These are phyloP conservation scores for Mermis nigrescens DNA, from an alignment of 2,888 invertebrate species.

Conservation along the genomic window DNA sequence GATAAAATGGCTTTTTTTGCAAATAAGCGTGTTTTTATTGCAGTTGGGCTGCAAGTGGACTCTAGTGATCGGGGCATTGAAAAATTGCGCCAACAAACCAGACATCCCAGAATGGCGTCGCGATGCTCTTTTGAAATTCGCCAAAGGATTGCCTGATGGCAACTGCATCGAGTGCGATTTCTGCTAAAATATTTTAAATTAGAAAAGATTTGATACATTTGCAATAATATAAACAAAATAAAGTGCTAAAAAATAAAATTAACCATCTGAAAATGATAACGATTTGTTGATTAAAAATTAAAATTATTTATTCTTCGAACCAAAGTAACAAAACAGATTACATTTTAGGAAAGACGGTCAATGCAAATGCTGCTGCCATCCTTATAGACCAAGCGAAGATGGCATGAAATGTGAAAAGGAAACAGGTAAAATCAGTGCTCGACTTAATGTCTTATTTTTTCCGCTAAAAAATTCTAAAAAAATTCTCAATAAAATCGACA, in stretches of 20 bases:
- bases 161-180: constrained; percentile 9
- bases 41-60: constrained; percentile 5
- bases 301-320: too few species aligned
- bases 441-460: too few species aligned
- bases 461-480: too few species aligned
- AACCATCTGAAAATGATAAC: too few species aligned
- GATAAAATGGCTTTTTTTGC: too few species aligned
- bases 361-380: constrained; percentile 13
- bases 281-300: too few species aligned
- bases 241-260: too few species aligned
- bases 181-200: too few species aligned
- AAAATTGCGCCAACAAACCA: constrained; percentile 5
- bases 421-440: not conserved
- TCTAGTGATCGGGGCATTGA: not conserved
- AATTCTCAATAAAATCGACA: too few species aligned
- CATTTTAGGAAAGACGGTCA: constrained; percentile 1
- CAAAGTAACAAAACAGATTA: too few species aligned
- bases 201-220: not conserved
- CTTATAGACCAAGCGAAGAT: constrained; percentile 9
- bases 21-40: too few species aligned
- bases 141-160: not conserved
- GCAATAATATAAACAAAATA: not conserved
- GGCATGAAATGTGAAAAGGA: constrained; percentile 5
- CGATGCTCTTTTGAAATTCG: not conserved
- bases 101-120: constrained; percentile 9